Conservation (phyloP, 2,113 vertebrate genomes). For the Brachyistius frenatus region DNA sequence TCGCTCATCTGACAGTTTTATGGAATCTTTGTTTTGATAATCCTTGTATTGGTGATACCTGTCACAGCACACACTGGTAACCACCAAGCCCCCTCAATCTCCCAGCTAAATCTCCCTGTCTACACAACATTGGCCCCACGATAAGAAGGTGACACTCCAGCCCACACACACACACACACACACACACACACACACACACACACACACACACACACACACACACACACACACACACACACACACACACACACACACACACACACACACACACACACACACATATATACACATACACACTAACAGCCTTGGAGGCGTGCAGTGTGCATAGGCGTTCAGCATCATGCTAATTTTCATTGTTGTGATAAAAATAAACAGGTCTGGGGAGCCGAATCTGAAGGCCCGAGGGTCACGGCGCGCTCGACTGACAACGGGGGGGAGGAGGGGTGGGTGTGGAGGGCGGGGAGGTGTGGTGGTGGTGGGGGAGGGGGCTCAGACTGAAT, state of each 20-base stretch:
- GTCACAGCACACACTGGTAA: slow-evolving; percentile 67
- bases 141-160: slow-evolving; percentile 80
- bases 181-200: slow-evolving; percentile 13
- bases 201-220: slow-evolving; percentile 35
- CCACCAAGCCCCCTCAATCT: slow-evolving; percentile 72
- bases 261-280: slow-evolving; percentile 28
- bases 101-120: slow-evolving; percentile 76
- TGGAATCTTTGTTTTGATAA: slow-evolving; percentile 78
- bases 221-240: slow-evolving; percentile 30
- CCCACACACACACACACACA: slow-evolving; percentile 38
- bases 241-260: slow-evolving; percentile 13
- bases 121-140: slow-evolving; percentile 68
- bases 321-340: slow-evolving; percentile 78
- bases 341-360: slow-evolving; percentile 87
- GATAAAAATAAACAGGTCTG: slow-evolving; percentile 88
- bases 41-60: slow-evolving; percentile 75
- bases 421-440: slow-evolving; percentile 69
- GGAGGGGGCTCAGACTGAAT: slow-evolving; percentile 77
- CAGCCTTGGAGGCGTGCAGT: slow-evolving; percentile 73
- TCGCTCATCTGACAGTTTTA: slow-evolving; percentile 68
- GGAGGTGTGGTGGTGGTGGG: background rate
- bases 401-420: slow-evolving; percentile 76
- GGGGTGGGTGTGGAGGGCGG: background rate
- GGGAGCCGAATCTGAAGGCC: slow-evolving; percentile 77
- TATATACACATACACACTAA: slow-evolving; percentile 47